These are phyloP conservation scores for Pavo muticus DNA, from an alignment of 2,113 vertebrate genomes.

Conservation along the genomic window DNA sequence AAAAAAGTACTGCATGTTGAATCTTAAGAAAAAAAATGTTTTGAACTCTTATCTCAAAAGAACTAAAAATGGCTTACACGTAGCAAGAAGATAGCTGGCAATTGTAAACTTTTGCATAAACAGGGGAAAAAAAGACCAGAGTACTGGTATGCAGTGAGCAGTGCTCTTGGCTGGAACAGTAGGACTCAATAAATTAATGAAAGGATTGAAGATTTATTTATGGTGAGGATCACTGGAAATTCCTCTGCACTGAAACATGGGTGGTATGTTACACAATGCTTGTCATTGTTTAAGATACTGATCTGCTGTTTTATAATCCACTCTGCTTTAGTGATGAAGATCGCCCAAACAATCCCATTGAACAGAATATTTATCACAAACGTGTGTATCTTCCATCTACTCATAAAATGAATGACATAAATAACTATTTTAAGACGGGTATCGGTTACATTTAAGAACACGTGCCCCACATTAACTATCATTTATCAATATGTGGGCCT, in stretches of 20 bases:
- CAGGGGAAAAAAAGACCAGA: not conserved
- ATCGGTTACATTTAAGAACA: not conserved
- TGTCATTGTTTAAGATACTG: not conserved
- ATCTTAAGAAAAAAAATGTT: not conserved
- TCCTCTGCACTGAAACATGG: not conserved
- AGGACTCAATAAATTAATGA: not conserved
- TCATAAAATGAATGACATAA: not conserved
- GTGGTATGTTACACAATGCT: not conserved
- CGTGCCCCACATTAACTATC: not conserved
- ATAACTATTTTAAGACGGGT: not conserved
- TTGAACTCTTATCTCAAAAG: not conserved
- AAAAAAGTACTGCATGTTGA: not conserved
- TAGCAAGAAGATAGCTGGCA: not conserved
- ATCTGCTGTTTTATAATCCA: not conserved
- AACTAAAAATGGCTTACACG: not conserved
- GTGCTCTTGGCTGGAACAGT: not conserved
- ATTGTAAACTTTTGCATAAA: not conserved
- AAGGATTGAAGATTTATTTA: not conserved
- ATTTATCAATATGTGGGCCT: not conserved
- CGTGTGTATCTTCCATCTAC: not conserved
- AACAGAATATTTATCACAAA: not conserved
- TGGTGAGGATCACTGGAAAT: not conserved
- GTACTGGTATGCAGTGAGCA: not conserved
- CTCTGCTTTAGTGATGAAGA: not conserved
- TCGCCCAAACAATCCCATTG: not conserved